Evolutionary conservation across 2,888 invertebrate genomes (phyloP).

Genomic region (Entomobrya multifasciata): DNA sequence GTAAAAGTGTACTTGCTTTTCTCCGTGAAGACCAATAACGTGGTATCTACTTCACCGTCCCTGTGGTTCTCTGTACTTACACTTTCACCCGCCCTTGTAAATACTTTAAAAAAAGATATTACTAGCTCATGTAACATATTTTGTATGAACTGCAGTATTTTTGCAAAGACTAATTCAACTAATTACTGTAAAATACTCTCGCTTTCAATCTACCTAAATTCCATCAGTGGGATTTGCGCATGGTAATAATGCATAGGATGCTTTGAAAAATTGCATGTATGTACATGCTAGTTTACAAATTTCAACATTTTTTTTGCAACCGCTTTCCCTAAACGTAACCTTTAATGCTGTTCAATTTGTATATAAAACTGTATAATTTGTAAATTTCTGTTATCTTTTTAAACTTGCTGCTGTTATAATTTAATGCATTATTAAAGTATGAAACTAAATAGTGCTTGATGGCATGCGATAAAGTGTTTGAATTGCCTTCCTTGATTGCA

Average conservation of each 20-base stretch:
- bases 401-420: not conserved
- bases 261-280: not conserved
- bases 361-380: too few species aligned
- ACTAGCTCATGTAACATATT: not conserved
- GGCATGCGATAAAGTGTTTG: not conserved
- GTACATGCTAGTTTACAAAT: not conserved
- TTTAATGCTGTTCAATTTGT: too few species aligned
- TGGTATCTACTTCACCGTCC: slow-evolving; percentile 57
- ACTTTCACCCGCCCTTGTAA: slow-evolving; percentile 28
- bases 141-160: not conserved
- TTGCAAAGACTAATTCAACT: not conserved
- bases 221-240: not conserved
- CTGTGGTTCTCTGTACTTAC: slow-evolving; percentile 74
- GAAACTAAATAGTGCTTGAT: not conserved
- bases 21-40: slow-evolving; percentile 24
- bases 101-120: slow-evolving; percentile 4
- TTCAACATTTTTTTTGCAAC: too few species aligned
- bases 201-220: not conserved
- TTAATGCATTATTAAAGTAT: not conserved
- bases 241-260: too few species aligned
- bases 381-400: not conserved
- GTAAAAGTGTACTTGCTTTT: slow-evolving; percentile 32
- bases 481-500: not conserved
- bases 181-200: not conserved
- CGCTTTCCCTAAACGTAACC: too few species aligned